Evolutionary conservation across 1,140 invertebrate genomes (phyloP), one percentile per base, ranked within the genome.

Genomic region (Euglossa dilemma): DNA sequence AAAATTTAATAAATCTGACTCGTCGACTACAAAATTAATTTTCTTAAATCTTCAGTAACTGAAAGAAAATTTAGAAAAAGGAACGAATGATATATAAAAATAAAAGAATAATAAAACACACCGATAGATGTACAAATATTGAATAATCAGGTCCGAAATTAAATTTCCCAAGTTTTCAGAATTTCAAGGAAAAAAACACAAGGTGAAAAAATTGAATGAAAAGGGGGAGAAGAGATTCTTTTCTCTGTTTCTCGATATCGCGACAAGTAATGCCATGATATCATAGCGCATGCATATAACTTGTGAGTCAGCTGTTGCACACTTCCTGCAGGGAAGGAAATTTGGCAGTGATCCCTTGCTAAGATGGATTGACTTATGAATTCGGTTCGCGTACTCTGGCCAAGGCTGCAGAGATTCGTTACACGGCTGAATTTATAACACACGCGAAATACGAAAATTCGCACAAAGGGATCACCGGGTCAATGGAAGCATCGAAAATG

Each of bases 381-480:
- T 86, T 83, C 87, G 87, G 47, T 56, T 76, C 81, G 56, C 84
- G 87, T 84, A 70, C 57, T 14, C 2, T n/a, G 50, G 50, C 61
- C 87, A 88, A 88, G 87, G 84, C 45, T 79, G 61, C 43, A 59
- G 56, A 82, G 71, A 88, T 88, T 88, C 50, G 83, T 88, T 88
- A 85, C 86, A 88, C 56, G 76, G 87, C 59, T 88, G 87, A 84
- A 84, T 86, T 84, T 84, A 83, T 73, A 84, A 88, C 47, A 43
- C 36, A 78, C 70, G 47, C 71, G 72, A 85, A 75, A 52, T 45
- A 88, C 76, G 75, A 88, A 88, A 88, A 88, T 84, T 83, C 80
- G 25, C 76, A 50, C 76, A 85, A 88, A 61, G 36, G 63, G 83
- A 85, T 82, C 64, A 84, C 77, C 73, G 70, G 84, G 84, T 89